Evolutionary conservation across 2,113 vertebrate genomes (phyloP), one percentile per base, ranked within the genome.

Genomic region (Eonycteris spelaea): DNA sequence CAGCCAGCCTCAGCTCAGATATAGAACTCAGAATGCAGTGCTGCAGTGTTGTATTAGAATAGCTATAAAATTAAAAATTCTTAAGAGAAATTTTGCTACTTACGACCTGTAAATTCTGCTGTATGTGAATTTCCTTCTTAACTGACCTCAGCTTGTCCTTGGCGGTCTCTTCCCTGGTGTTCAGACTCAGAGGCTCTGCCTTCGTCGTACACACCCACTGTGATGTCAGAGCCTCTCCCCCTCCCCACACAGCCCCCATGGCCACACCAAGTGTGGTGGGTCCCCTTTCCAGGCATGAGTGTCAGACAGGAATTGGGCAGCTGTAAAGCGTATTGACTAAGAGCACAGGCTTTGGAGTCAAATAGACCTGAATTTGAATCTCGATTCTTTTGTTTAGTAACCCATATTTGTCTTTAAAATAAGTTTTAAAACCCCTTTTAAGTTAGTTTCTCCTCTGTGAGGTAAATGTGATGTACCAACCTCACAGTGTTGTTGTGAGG

Each of bases 11-110:
- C 22, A 35, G 22, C 22, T 86, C 48, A 95, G 30, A 68, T 90
- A 51, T 28, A 45, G n/a, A 83, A 90, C 13, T 93, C 61, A 96
- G 0, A 75, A 86, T 90, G 82, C 21, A 53, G 10, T 86, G 53
- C 65, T 96, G 6, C 5, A 89, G 7, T 24, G 89, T 95, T 89
- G 19, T 77, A 63, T 86, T 92, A 79, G 83, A 95, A 79, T 86
- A 87, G 79, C 38, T 40, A 77, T 40, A 68, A 74, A 87, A 80
- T 91, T 86, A 28, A 86, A 91, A 89, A 57, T 71, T 24, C 15
- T 85, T 85, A 33, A 45, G 53, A 48, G 53, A 86, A 79, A 30
- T 10, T 30, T 82, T 90, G 35, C n/a, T 94, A 11, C 3, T 40
- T 86, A 24, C 8, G 45, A 22, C n/a, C 24, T 92, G 12, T 89